Base-by-base conservation (phyloP, 2,888 invertebrate genomes). In the Leucophora obtusa region DNA sequence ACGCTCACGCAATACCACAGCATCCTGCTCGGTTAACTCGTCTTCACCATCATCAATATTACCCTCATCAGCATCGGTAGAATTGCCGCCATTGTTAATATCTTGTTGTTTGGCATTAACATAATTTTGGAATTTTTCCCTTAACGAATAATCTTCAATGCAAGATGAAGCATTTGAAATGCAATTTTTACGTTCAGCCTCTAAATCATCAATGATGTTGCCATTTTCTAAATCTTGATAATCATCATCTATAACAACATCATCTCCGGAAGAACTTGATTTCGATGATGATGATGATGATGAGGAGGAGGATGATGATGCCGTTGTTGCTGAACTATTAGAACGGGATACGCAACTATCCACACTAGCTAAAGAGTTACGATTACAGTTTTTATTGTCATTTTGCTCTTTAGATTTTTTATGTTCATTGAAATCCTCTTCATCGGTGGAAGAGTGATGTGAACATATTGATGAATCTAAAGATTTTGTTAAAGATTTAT, bases 221-320 rank as follows among this genome's bases (percentile, higher is more conserved):
- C 88, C 89, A 83, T 90, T 90, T 58, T 89, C 89, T 62, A 89
- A 83, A 82, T 90, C 89, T 75, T 87, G 87, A 81, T 89, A 90
- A 50, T 86, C 77, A 17, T 83, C 84, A 50, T 85, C 86, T 33
- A 86, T 83, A 79, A 85, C 87, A 58, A 87, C 89, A 83, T 85
- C 86, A 78, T 85, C 86, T 28, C 85, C 84, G 4, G 85, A 85
- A 1, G 81, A 77, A 33, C 77, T 81, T 0, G 73, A 81, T 51
- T 81, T 77, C 17, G 85, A 82, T 1, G 84, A 76, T 15, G 81
- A 80, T 18, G 83, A 79, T 8, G 85, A 84, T 17, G 83, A 6
- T 6, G 84, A 82, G 18, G 85, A 82, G 1, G 84, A 74, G n/a
- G 81, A 80, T 18, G 83, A 80, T 8, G 85, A 84, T 18, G 83